These are phyloP conservation scores for Anguilla anguilla DNA, from an alignment of 2,797 vertebrate species.

Conservation along the genomic window DNA sequence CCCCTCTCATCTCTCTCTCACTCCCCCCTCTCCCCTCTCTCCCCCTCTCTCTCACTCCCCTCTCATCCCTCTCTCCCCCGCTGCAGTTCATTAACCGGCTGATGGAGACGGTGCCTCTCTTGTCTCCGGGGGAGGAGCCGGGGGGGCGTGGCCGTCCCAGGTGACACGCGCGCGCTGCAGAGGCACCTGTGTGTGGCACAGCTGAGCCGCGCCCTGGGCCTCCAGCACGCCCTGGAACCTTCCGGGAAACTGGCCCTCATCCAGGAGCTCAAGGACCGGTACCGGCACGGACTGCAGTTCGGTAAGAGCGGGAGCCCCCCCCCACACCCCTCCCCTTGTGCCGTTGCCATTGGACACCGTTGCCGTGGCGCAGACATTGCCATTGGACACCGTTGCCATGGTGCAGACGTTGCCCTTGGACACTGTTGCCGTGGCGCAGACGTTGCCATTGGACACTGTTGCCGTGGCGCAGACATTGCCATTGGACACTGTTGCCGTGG, in stretches of 20 bases:
- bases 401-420: too few relatives aligned
- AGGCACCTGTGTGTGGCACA: slow-evolving; percentile 91
- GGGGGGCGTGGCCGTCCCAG: slow-evolving; percentile 75
- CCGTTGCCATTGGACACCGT: too few relatives aligned
- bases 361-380: too few relatives aligned
- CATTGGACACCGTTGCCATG: too few relatives aligned
- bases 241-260: slow-evolving; percentile 80
- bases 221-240: slow-evolving; percentile 81
- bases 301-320: slow-evolving; percentile 71
- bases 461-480: background rate
- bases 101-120: slow-evolving; percentile 82
- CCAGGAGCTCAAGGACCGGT: slow-evolving; percentile 84
- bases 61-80: background rate
- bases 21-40: background rate
- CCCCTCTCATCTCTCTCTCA: too few relatives aligned
- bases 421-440: too few relatives aligned
- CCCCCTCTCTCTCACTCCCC: background rate
- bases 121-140: slow-evolving; percentile 63
- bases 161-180: slow-evolving; percentile 84
- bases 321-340: background rate
- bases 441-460: too few relatives aligned
- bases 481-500: background rate
- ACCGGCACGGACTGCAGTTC: slow-evolving; percentile 88
- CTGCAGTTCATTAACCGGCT: slow-evolving; percentile 86
- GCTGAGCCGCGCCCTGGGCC: slow-evolving; percentile 84